Conservation (phyloP, 2,113 vertebrate species). For the Scophthalmus maximus region DNA sequence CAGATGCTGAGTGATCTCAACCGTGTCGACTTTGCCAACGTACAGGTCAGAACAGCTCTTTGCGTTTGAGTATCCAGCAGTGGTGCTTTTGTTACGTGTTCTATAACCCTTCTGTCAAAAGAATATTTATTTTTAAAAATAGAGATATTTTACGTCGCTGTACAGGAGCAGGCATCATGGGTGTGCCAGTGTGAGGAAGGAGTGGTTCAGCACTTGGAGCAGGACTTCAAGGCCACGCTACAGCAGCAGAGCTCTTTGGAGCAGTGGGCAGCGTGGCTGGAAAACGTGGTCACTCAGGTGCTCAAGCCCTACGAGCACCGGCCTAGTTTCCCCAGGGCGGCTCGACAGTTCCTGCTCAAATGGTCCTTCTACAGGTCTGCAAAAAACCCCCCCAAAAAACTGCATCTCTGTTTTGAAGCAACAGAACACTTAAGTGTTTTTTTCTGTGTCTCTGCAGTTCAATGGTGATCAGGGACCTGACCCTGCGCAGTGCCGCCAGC, state of each 20-base stretch:
- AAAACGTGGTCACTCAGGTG: constrained; percentile 93
- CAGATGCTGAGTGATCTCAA: constrained; percentile 99
- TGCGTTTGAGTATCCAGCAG: background rate
- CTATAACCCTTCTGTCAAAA: background rate
- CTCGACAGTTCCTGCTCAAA: constrained; percentile 95
- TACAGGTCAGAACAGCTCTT: constrained; percentile 86
- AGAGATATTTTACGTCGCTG: too few species aligned
- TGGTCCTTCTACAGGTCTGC: constrained; percentile 98
- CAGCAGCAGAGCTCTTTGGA: constrained; percentile 98
- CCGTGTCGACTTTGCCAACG: constrained; percentile 97
- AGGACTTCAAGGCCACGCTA: constrained; percentile 96
- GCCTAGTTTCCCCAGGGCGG: constrained; percentile 93
- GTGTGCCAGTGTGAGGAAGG: constrained; percentile 98
- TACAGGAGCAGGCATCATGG: constrained; percentile 97
- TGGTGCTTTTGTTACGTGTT: background rate
- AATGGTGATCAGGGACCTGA: constrained; percentile 98
- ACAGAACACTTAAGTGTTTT: background rate
- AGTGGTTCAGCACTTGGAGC: constrained; percentile 95
- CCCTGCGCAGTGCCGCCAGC: constrained; percentile 96
- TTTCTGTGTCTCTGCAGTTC: constrained; percentile 81
- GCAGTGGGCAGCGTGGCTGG: constrained; percentile 97
- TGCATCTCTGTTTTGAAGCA: background rate
- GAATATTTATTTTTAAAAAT: background rate
- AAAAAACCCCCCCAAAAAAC: background rate
- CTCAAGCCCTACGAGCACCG: constrained; percentile 93